Evolutionary conservation across 2,113 vertebrate genomes (phyloP).

Genomic region (Copsychus sechellarum): DNA sequence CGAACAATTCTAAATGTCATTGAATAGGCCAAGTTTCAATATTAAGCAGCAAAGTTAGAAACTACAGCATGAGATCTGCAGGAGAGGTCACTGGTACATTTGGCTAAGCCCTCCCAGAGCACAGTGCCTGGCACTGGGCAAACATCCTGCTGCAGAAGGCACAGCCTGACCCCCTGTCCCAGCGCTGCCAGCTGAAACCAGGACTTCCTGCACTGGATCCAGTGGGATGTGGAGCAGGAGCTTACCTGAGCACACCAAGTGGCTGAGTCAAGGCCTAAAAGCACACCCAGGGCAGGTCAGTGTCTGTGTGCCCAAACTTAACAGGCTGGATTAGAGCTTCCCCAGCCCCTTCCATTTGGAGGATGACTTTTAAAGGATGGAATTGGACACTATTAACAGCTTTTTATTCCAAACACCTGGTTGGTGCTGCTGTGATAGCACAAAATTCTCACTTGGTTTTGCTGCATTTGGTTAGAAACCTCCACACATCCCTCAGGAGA

Average conservation of each 20-base stretch:
- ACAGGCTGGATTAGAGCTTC: neutral
- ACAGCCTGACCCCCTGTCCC: neutral
- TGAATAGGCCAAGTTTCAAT: neutral
- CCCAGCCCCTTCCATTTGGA: neutral
- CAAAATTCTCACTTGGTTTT: neutral
- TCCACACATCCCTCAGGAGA: neutral
- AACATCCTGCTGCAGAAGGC: conserved; percentile 18
- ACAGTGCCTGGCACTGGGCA: neutral
- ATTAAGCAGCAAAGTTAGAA: neutral
- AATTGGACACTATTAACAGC: fast-evolving
- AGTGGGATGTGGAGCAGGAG: neutral
- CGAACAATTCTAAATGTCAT: fast-evolving
- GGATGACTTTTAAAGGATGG: neutral
- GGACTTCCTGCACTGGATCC: neutral
- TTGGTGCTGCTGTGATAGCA: neutral
- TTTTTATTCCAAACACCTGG: fast-evolving
- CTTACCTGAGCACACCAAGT: neutral
- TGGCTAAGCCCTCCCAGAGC: neutral
- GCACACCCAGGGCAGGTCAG: neutral
- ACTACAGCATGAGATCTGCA: too few species aligned
- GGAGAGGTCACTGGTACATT: neutral
- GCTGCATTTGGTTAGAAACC: neutral
- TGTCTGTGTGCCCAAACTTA: neutral
- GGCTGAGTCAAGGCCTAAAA: neutral
- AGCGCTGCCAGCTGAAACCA: neutral